Conservation (phyloP, 2,113 vertebrate genomes). For the Crotalus horridus region DNA sequence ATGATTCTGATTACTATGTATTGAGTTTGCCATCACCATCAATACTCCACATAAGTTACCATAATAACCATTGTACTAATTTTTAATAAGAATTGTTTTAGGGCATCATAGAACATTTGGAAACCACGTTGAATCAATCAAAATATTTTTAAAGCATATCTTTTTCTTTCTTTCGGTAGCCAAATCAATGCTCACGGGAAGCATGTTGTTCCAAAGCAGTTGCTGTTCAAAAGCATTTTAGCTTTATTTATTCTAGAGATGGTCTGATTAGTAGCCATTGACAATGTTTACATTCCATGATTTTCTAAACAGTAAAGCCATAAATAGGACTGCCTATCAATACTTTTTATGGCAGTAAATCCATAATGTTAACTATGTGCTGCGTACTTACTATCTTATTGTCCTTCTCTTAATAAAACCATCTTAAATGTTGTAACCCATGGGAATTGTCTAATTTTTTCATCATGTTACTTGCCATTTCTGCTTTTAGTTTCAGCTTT, state of each 20-base stretch:
- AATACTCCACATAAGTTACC: neutral
- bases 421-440: neutral
- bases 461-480: neutral
- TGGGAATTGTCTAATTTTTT: neutral
- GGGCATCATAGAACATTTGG: neutral
- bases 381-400: neutral
- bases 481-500: neutral
- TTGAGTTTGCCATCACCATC: neutral
- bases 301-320: neutral
- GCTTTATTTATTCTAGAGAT: neutral
- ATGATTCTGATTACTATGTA: neutral
- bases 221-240: neutral
- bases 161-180: neutral
- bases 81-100: neutral
- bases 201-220: neutral
- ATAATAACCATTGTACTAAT: neutral
- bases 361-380: neutral
- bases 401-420: neutral
- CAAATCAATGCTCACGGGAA: neutral
- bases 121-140: neutral
- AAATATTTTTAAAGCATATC: neutral
- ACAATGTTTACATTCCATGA: neutral
- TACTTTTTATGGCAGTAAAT: neutral
- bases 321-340: neutral
- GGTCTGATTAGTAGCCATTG: neutral